Evolutionary conservation across 2,888 invertebrate genomes (phyloP), one percentile per base, ranked within the genome.

Genomic region (Ophraella communa): DNA sequence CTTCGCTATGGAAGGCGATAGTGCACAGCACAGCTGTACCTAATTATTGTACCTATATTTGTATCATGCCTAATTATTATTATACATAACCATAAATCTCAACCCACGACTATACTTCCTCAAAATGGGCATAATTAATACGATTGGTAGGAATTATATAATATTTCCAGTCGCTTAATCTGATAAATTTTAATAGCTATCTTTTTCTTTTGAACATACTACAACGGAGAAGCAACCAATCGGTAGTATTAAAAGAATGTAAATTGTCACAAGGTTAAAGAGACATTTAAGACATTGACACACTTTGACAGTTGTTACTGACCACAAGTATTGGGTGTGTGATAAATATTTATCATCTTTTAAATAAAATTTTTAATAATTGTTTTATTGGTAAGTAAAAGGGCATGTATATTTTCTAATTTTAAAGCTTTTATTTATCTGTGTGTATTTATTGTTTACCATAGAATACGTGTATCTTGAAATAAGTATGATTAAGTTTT

Each of bases 291-390:
- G n/a, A 53, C 10, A 24, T 44, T 60, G 60, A 60, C 60, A 53
- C n/a, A n/a, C n/a, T n/a, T 60, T 60, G 52, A 60, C 60, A 60
- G 18, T 18, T 59, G 21, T 18, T 35, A 35, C 49, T 64, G 59
- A 59, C 64, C 64, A 64, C 64, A 60, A 68, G 53, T 68, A 71
- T 64, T 71, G 73, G 72, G 73, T 72, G 73, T 74, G 73, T 67
- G 44, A 58, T 66, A 64, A 60, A 55, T 62, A 39, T 35, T 51
- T 62, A 61, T 58, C 63, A 58, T 53, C 10, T 51, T 62, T 35
- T 49, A 33, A 17, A 57, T 57, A 20, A 14, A 33, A 23, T 21
- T 47, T 30, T 24, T 33, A 8, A 21, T 17, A 42, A 33, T 49
- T 49, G 55, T 52, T 49, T 56, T 53, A 51, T 60, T 60, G 49